Evolutionary conservation across 2,888 invertebrate genomes (phyloP), one percentile per base, ranked within the genome.

Genomic region (Antheraea assamensis): DNA sequence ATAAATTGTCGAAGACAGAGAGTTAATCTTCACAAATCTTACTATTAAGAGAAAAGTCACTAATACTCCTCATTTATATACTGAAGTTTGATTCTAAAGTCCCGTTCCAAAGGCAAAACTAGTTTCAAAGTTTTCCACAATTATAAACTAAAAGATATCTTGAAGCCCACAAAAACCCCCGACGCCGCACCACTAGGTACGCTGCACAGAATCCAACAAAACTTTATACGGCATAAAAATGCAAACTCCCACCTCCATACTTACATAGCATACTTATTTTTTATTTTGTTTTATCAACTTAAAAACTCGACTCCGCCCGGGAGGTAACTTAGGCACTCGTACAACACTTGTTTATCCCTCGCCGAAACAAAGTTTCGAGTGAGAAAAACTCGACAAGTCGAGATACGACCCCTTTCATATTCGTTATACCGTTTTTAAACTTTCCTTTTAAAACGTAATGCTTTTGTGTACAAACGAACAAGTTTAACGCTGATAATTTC

Each of bases 391-490:
- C 74, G 77, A 55, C 70, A 77, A 80, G 76, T 81, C 81, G 74
- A 61, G 77, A 78, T 81, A 79, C 75, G 74, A 74, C 75, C 77
- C 80, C 81, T 83, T 81, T 82, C 74, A 81, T 82, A 81, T 83
- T 82, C 75, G 78, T 78, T 76, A 77, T 77, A 72, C 64, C 70
- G 72, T 77, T 77, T 72, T 72, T 82, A 88, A 88, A 87, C 88
- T 87, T 79, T 81, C 86, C 87, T 84, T 89, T 88, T 87, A 88
- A 88, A 84, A 83, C 84, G 83, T 78, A 76, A 77, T 72, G 1
- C 61, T 61, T n/a, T n/a, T n/a, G n/a, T 27, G 27, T 61, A 15
- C 27, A 27, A 61, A 27, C 15, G 61, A 64, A 27, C 17, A 30
- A 13, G 15, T 17, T 64, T 30, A 4, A 30, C 15, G 61, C 27